phyloP scores from a whole-genome alignment of 2,113 vertebrate species.

The Pterocles orientalis region DNA sequence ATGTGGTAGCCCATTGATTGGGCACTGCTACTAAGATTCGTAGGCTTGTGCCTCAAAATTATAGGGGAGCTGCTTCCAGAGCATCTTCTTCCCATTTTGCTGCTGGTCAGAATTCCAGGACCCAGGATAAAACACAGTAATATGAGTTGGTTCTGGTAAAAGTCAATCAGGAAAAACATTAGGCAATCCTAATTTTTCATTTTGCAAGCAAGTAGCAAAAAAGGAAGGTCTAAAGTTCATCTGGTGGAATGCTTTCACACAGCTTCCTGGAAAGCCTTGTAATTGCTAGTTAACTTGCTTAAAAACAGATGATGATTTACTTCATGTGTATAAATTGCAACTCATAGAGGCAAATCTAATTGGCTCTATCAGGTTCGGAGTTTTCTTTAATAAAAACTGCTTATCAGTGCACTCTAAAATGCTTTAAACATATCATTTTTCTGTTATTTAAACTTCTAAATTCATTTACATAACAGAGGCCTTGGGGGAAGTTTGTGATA shows the following conservation, averaged over 20 bases:
- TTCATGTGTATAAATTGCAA: constrained; percentile 37
- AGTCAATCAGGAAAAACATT: constrained; percentile 6
- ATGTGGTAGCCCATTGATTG: not conserved
- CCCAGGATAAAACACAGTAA: not conserved
- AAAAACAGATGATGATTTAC: constrained; percentile 54
- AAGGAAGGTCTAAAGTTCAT: constrained; percentile 55
- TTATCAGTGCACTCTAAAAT: constrained; percentile 45
- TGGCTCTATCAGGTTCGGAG: not conserved
- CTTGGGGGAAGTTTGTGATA: constrained; percentile 4
- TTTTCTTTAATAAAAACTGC: constrained; percentile 25
- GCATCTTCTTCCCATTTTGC: not conserved
- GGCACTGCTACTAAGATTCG: not conserved
- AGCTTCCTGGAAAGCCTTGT: constrained; percentile 50
- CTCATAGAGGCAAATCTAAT: constrained; percentile 21
- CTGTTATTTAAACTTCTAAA: constrained; percentile 43
- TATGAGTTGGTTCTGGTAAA: constrained; percentile 18
- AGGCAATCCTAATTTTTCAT: constrained; percentile 6
- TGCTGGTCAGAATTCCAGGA: not conserved
- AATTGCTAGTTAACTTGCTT: constrained; percentile 43
- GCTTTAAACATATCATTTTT: constrained; percentile 41
- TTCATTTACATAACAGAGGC: constrained; percentile 47
- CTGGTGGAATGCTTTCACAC: constrained; percentile 17
- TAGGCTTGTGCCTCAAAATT: not conserved
- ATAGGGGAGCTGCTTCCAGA: not conserved
- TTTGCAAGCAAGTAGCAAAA: constrained; percentile 29